Evolutionary conservation across 1,140 invertebrate species (phyloP).

Genomic region (Eupeodes corollae): DNA sequence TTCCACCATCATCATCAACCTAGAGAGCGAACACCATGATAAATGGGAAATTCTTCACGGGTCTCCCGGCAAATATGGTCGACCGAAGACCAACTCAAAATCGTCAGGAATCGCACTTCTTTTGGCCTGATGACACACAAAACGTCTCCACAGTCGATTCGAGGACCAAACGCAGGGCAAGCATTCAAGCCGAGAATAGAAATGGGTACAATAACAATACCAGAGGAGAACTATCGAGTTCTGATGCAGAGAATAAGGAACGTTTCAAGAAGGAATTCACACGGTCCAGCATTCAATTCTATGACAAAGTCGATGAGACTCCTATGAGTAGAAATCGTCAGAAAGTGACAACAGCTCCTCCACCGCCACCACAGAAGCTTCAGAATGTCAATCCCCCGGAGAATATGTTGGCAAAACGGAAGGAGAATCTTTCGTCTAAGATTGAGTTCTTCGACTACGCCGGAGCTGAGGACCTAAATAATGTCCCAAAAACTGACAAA

Average conservation of each 20-base stretch:
- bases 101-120: constrained; percentile 31
- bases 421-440: constrained; percentile 27
- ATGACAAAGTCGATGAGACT: constrained; percentile 23
- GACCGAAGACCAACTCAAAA: constrained; percentile 16
- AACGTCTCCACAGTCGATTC: constrained; percentile 22
- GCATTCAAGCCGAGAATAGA: no score
- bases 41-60: constrained; percentile 33
- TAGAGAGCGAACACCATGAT: constrained; percentile 14
- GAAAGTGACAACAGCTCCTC: constrained; percentile 18
- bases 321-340: constrained; percentile 6
- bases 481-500: constrained; percentile 25
- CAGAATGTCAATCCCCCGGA: constrained; percentile 1
- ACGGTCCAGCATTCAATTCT: constrained; percentile 31
- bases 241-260: constrained; percentile 9
- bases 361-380: neutral
- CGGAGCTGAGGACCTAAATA: constrained; percentile 18
- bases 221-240: no score
- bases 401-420: constrained; percentile 13
- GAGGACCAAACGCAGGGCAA: constrained; percentile 11
- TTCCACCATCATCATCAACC: no score
- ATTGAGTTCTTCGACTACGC: constrained; percentile 32
- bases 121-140: constrained; percentile 29
- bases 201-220: no score
- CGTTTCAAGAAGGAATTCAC: constrained; percentile 33
- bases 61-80: constrained; percentile 32